Evolutionary conservation across 1,140 invertebrate genomes (phyloP).

Genomic region (Scylla paramamosain): DNA sequence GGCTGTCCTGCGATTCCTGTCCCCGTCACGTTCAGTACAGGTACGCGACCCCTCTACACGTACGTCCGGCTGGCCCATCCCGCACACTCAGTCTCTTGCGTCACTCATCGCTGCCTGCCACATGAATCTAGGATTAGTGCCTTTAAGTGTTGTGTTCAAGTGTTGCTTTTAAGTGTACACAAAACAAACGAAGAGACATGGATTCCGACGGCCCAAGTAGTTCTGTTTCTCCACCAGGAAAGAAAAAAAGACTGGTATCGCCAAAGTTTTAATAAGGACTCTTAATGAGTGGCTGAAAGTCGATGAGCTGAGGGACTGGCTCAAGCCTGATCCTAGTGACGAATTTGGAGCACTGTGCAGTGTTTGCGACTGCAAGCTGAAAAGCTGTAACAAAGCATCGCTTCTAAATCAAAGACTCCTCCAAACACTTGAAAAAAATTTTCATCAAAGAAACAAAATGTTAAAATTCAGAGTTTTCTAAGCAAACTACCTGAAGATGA

Average conservation of each 20-base stretch:
- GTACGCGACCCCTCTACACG: background rate
- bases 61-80: background rate
- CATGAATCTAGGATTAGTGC: too few species aligned
- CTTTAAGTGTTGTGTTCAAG: too few species aligned
- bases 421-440: conserved; percentile 49
- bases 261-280: background rate
- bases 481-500: background rate
- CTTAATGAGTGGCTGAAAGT: conserved; percentile 13
- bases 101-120: background rate
- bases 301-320: conserved; percentile 36
- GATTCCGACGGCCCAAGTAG: too few species aligned
- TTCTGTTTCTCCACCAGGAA: background rate
- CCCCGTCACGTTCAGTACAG: too few species aligned
- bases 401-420: conserved; percentile 21
- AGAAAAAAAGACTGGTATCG: conserved; percentile 51
- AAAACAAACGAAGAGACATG: too few species aligned
- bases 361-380: conserved; percentile 47
- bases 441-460: conserved; percentile 23
- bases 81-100: background rate
- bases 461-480: conserved; percentile 13
- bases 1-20: too few species aligned
- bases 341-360: conserved; percentile 6
- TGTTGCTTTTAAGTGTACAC: too few species aligned
- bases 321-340: conserved; percentile 48
- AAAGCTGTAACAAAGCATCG: conserved; percentile 45